Percentiles rank a stretch among this genome's conserved stretches.
These are phyloP conservation scores for Tethya wilhelma DNA, from an alignment of 37 sponge, comb jelly and placozoan species.

Conservation along the genomic window DNA sequence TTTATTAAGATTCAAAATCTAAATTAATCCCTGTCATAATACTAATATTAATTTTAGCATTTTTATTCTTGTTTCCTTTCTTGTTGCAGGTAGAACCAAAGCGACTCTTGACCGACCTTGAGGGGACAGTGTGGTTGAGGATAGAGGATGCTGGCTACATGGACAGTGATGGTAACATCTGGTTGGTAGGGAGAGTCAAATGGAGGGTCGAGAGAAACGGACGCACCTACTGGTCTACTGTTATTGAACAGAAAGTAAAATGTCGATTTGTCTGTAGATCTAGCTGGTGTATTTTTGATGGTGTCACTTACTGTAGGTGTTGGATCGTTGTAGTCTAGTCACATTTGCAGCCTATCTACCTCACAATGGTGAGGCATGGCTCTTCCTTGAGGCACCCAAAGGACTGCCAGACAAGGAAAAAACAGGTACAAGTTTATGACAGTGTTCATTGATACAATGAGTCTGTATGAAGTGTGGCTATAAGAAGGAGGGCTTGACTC, in stretches of 20 bases:
- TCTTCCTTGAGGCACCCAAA: constrained; percentile 83
- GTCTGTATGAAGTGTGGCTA: too few relatives aligned
- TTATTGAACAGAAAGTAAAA: constrained; percentile 81
- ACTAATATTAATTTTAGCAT: too few relatives aligned
- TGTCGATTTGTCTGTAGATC: not conserved
- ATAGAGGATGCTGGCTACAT: constrained; percentile 89
- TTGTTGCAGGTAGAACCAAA: constrained; percentile 48
- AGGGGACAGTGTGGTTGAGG: constrained; percentile 73
- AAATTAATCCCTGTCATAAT: too few relatives aligned
- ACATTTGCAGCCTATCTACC: constrained; percentile 78
- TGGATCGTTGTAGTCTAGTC: constrained; percentile 58
- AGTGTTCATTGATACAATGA: not conserved
- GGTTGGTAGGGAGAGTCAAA: constrained; percentile 84
- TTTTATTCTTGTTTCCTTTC: not conserved
- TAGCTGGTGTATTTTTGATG: not conserved
- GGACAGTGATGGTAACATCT: constrained; percentile 84
- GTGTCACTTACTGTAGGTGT: constrained; percentile 33
- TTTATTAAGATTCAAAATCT: too few relatives aligned
- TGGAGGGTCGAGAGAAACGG: constrained; percentile 79
- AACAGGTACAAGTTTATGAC: constrained; percentile 32
- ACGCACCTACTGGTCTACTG: constrained; percentile 70
- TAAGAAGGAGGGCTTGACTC: not conserved
- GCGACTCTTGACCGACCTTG: constrained; percentile 51
- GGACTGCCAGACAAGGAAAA: constrained; percentile 65
- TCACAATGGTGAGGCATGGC: constrained; percentile 73